Conservation (phyloP, 2,797 vertebrate genomes). For the Silurus lanzhouensis region DNA sequence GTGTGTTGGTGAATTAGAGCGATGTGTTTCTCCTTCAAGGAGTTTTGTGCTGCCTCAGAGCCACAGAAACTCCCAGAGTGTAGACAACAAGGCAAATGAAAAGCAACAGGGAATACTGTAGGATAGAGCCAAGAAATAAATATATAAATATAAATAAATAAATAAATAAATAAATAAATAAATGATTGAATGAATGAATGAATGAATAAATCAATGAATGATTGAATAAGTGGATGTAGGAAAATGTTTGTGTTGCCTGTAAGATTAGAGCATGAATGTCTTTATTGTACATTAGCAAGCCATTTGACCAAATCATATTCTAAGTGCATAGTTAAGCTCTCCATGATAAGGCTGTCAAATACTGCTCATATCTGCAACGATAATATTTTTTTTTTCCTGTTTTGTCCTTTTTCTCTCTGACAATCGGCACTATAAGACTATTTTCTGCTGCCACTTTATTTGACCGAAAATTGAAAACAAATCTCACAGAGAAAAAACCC, state of each 20-base stretch:
- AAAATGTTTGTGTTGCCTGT: background rate
- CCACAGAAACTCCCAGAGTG: conserved; percentile 42
- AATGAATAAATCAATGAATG: too few relatives aligned
- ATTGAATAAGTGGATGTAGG: too few relatives aligned
- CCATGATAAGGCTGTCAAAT: conserved; percentile 16
- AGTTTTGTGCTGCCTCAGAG: conserved; percentile 37
- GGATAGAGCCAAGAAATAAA: conserved; percentile 37
- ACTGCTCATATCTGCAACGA: background rate
- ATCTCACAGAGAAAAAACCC: conserved; percentile 35
- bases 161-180: background rate
- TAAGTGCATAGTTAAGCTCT: conserved; percentile 17
- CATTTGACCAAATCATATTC: conserved; percentile 9
- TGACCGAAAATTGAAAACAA: conserved; percentile 38
- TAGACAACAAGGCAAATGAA: conserved; percentile 45
- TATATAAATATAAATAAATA: background rate
- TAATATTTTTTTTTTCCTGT: too few relatives aligned
- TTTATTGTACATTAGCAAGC: background rate
- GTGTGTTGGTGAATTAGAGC: conserved; percentile 56
- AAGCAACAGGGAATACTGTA: conserved; percentile 40
- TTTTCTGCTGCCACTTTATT: conserved; percentile 19
- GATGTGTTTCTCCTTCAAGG: conserved; percentile 51
- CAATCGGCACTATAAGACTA: conserved; percentile 17
- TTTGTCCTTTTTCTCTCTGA: conserved; percentile 2
- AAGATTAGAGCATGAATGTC: background rate
- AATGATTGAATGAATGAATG: too few relatives aligned